Base-by-base conservation (phyloP, 2,113 vertebrate species). In the Alces alces region DNA sequence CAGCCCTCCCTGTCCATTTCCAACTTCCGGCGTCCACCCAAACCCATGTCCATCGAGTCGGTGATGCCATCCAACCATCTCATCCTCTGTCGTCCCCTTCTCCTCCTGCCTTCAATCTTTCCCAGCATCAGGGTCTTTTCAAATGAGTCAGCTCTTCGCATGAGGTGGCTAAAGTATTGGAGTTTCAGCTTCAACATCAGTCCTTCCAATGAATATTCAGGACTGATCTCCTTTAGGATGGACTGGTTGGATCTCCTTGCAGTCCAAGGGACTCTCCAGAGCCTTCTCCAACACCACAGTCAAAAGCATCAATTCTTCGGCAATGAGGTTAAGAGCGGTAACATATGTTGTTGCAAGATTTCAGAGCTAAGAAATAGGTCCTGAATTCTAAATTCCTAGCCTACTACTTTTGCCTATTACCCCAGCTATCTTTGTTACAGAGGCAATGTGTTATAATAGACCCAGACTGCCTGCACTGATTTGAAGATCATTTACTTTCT, bases 401-500 rank as follows among this genome's bases (percentile, higher is more conserved):
- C 80, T 64, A 66, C 30, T 47, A 33, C 55, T 94, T 90, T 96
- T 96, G 30, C 43, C 73, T 95, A 2, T 91, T 95, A 95, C 9
- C 25, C 54, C 47, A 96, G 43, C 7, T 60, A 21, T 89, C n/a
- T 93, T 92, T 76, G n/a, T 90, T 95, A 87, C 16, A 93, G 61
- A 86, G 45, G 10, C 23, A 86, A 4, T 94, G 21, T 89, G 76
- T 73, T 95, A 84, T 87, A 95, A 55, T 85, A 84, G 21, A 92
- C 6, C 83, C 28, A 96, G 33, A 73, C 28, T 86, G 8, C 57
- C 52, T 96, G 7, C 25, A 66, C 93, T 97, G 87, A 47, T 96
- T 89, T 28, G n/a, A 27, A 73, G 19, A 83, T 94, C 6, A 61
- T 94, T 96, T 95, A 83, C 60, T 94, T 93, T 19, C 66, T 89